Evolutionary conservation across 2,113 vertebrate genomes (phyloP).

Genomic region (Triplophysa siluroides): DNA sequence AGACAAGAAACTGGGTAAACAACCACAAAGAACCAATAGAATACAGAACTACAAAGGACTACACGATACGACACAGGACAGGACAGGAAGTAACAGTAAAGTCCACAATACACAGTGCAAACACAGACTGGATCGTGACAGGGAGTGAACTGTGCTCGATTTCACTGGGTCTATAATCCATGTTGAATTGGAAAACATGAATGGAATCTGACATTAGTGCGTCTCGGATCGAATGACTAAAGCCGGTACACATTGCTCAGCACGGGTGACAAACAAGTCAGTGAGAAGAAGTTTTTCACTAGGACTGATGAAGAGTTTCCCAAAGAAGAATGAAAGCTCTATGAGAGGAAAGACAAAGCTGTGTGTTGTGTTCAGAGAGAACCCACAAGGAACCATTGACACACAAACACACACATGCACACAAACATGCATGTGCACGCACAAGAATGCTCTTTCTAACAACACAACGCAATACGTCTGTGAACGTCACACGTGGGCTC

Average conservation of each 20-base stretch:
- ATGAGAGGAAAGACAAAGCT: slow-evolving; percentile 41
- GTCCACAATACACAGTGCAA: no score
- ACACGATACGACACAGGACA: no score
- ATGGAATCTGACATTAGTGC: not conserved
- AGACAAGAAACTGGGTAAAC: no score
- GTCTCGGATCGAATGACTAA: not conserved
- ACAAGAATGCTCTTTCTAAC: no score
- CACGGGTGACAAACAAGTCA: slow-evolving; percentile 36
- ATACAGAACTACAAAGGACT: no score
- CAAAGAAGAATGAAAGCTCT: not conserved
- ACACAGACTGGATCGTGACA: no score
- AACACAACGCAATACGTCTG: not conserved
- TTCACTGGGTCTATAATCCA: no score
- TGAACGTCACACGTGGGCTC: slow-evolving; percentile 24
- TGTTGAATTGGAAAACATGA: not conserved
- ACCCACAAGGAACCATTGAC: slow-evolving; percentile 33
- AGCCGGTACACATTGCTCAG: slow-evolving; percentile 24
- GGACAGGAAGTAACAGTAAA: no score
- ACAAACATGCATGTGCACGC: slow-evolving; percentile 4
- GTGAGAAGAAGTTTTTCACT: slow-evolving; percentile 38
- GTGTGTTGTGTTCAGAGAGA: slow-evolving; percentile 41
- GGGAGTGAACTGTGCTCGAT: no score
- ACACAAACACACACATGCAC: slow-evolving; percentile 9
- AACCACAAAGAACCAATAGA: no score
- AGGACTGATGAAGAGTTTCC: slow-evolving; percentile 14